Base-by-base conservation (phyloP, 1,140 invertebrate species). In the Potamilus streckersoni region DNA sequence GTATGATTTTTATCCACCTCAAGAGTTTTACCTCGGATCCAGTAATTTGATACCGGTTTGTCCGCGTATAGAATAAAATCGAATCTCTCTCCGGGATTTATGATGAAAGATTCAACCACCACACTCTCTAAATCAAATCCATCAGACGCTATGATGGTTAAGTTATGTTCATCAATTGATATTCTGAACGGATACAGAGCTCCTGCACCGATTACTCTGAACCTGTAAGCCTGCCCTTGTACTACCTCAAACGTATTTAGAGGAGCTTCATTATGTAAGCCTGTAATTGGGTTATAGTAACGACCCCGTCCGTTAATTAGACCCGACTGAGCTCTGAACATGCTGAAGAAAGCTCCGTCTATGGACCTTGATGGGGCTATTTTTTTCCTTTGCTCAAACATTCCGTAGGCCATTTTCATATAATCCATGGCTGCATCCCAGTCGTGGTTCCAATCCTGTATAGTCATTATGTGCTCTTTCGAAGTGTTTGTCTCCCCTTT, bases 51-150 rank as follows among this genome's bases (percentile, higher is more conserved):
- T 3, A 94, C 91, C 2, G 92, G 85, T 78, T 94, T 92, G 83
- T 94, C 92, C 23, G 95, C 93, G 60, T 93, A 69, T 13, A 13
- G 60, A 16, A 96, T 91, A 83, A 97, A 95, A 84, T 97, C 96
- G 84, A 94, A 96, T 64, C 96, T 89, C 86, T 97, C 96, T 0
- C 96, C 96, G 0, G 84, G 83, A 75, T 81, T 82, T 23, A 85
- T 82, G 20, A 83, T 71, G 49, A 86, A 76, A 1, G 76, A 81
- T 27, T 86, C 84, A 0, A 79, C 82, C 90, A 93, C 92, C 68
- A 95, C 89, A 2, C 95, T 93, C 83, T 94, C 90, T 68, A 97
- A 86, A 77, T 96, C 93, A 80, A 92, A 93, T 20, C 95, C 95
- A 89, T 97, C 96, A 16, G 93, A 93, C 57, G 93, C 93, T 57